Evolutionary conservation across 2,113 vertebrate species (phyloP), one percentile per base, ranked within the genome.

Genomic region (Illadopsis cleaveri): DNA sequence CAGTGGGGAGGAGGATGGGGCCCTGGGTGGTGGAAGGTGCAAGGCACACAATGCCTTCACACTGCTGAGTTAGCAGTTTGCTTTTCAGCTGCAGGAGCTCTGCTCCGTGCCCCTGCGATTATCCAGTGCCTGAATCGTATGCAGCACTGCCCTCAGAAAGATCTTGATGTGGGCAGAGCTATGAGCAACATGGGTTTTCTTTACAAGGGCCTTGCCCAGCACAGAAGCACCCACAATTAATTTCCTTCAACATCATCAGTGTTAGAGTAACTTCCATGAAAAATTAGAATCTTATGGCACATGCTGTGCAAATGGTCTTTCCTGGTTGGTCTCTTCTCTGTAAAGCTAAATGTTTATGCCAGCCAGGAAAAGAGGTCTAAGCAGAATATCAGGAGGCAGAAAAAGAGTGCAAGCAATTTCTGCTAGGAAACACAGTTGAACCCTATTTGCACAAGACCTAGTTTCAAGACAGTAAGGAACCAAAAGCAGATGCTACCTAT

Each of bases 31-130:
- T 28, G 35, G 31, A 82, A 47, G 12, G 20, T 54, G 47, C 2
- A 6, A 22, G 61, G 48, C 30, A 22, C 31, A 15, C 17, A 4
- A 0, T 62, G 33, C 42, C 76, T 50, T 61, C 76, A 54, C 30
- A 19, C 30, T 33, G 20, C 68, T 35, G 51, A 57, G 33, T 40
- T 42, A 69, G 15, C 2, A 3, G 15, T 71, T 87, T 80, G 54
- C 12, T 72, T 77, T 81, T 65, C 60, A 82, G 40, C 33, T 71
- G 51, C 1, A 0, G 77, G 48, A 86, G 24, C 44, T 17, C 45
- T 0, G 0, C 72, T 81, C 44, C 0, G 0, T 33, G 35, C 15
- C 35, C 56, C 56, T 89, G 78, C 0, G 0, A n/a, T 82, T 75
- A 51, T 81, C 37, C 35, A 16, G 42, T 42, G 16, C 31, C 66